Conservation (phyloP, 2,888 invertebrate genomes). For the Sepioteuthis lessoniana region DNA sequence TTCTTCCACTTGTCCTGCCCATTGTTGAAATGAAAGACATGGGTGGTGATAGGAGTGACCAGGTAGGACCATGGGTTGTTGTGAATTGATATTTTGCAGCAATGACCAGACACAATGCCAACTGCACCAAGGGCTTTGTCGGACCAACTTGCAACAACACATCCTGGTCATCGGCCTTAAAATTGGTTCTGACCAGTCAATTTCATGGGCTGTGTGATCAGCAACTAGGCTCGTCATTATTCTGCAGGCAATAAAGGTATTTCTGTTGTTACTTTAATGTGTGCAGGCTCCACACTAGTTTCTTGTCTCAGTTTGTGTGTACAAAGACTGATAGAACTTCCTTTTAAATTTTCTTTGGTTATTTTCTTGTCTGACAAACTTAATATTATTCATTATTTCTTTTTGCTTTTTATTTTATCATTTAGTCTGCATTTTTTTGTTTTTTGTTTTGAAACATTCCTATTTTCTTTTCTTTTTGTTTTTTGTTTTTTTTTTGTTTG, state of each 20-base stretch:
- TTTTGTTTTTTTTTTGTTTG: too few species aligned
- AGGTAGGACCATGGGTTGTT: not conserved
- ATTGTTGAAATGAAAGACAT: not conserved
- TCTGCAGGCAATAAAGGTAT: not conserved
- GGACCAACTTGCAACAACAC: not conserved
- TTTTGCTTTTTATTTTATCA: not conserved
- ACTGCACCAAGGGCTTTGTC: not conserved
- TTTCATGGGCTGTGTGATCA: slow-evolving; percentile 23
- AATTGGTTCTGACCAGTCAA: slow-evolving; percentile 12
- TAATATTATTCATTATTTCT: not conserved
- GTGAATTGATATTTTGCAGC: slow-evolving; percentile 33
- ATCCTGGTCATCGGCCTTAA: not conserved
- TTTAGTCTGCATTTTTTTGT: not conserved
- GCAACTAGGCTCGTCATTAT: slow-evolving; percentile 18
- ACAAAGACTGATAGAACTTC: not conserved
- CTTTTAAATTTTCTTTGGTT: not conserved
- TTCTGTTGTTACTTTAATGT: not conserved
- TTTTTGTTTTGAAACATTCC: too few species aligned
- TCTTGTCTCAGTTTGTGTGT: not conserved
- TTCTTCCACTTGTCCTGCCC: not conserved
- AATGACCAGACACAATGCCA: slow-evolving; percentile 21
- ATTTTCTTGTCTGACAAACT: not conserved
- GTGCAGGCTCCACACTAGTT: not conserved
- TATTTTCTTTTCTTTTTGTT: too few species aligned
- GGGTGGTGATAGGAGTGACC: not conserved